phyloP scores from a whole-genome alignment of 1,140 invertebrate genomes.

The honey bee (Apis mellifera) region Amel_HAv3.1 CM009932.2:15252501-15253000 shows the following conservation, averaged over 20 bases:
- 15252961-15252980: slow-evolving; percentile 91
- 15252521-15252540: background rate
- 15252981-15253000: slow-evolving; percentile 88
- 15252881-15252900: slow-evolving; percentile 87
- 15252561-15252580: too few species aligned
- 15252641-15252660: background rate
- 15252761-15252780: slow-evolving; percentile 84
- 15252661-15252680: background rate
- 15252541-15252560: background rate
- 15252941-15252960: slow-evolving; percentile 87
- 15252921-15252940: slow-evolving; percentile 88
- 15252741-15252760: background rate
- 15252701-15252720: slow-evolving; percentile 4
- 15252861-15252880: slow-evolving; percentile 90
- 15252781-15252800: slow-evolving; percentile 88
- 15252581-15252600: background rate
- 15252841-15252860: slow-evolving; percentile 89
- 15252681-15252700: background rate
- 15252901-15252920: slow-evolving; percentile 87
- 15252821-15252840: slow-evolving; percentile 88
- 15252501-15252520: background rate
- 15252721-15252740: background rate
- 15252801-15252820: slow-evolving; percentile 90
- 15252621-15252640: background rate
- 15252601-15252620: background rate